Evolutionary conservation across 92 coral and sea anemone species (phyloP), one percentile per base, ranked within the genome.

Genomic region (Muricea muricata): DNA sequence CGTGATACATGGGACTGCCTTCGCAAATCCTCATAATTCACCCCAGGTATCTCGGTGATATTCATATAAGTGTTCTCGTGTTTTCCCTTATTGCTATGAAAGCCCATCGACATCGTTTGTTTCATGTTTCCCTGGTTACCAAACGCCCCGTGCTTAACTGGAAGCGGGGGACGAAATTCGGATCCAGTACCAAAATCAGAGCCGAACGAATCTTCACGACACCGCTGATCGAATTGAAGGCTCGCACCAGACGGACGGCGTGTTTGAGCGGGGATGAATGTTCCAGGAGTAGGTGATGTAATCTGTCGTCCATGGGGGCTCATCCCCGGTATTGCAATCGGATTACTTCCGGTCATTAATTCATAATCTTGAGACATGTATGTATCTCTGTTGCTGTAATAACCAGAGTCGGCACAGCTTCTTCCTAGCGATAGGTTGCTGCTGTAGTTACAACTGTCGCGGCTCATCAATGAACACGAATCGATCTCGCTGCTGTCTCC

Each of bases 331-430:
- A 78, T 78, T 61, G 83, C 55, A 17, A 78, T 78, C 0, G 83
- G 71, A 33, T 39, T 35, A 78, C 83, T 78, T 57, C 71, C 83
- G 54, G 4, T 58, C 83, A 78, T 78, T 28, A 40, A n/a, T 39
- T 78, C 83, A 45, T 78, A 78, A 34, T 78, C 83, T 23, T 20
- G 54, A 30, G 71, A 56, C 46, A 39, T 57, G 30, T n/a, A 33
- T 25, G 45, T 75, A 21, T 75, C 65, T 0, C 54, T 52, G 83
- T 78, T 78, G 71, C 83, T 57, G 26, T 78, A 78, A 56, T 78
- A 78, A 78, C 83, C 83, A 32, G 83, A 78, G 11, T 78, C 83
- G 0, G 83, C 69, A 8, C 70, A 78, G 34, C 71, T 78, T 7
- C 71, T n/a, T n/a, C 52, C 29, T 1, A 25, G 32, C 14, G 71